phyloP scores from a whole-genome alignment of 1,140 invertebrate species.

The Neoseiulus cucumeris region DNA sequence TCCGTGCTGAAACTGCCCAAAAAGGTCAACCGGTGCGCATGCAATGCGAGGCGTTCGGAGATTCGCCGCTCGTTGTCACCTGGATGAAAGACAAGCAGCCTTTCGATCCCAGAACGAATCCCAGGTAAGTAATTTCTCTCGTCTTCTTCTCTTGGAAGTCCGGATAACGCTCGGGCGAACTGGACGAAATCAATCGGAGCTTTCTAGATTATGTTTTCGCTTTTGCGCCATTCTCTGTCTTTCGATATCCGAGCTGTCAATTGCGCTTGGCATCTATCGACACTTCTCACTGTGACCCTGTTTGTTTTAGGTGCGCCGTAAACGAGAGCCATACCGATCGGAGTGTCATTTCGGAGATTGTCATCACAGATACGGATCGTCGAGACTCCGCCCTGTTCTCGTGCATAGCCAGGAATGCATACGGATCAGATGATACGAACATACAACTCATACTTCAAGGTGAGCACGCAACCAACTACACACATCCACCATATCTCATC shows the following conservation, averaged over 20 bases:
- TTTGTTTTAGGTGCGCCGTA: conserved; percentile 15
- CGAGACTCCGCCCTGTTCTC: conserved; percentile 30
- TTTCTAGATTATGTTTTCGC: too few species aligned
- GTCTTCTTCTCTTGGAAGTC: too few species aligned
- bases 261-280: too few species aligned
- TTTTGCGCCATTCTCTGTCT: too few species aligned
- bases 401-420: conserved; percentile 27
- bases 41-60: conserved; percentile 29
- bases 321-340: conserved; percentile 17
- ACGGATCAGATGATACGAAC: conserved; percentile 28
- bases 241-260: too few species aligned
- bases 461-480: conserved; percentile 18
- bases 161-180: too few species aligned
- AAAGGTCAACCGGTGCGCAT: conserved; percentile 25
- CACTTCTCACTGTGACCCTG: too few species aligned
- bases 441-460: conserved; percentile 31
- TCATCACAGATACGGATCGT: conserved; percentile 24
- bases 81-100: conserved; percentile 24
- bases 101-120: conserved; percentile 17
- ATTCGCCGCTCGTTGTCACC: conserved; percentile 28
- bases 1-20: conserved; percentile 18
- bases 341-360: conserved; percentile 20
- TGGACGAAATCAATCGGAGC: too few species aligned
- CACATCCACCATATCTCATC: neutral
- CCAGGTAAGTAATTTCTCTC: neutral